Evolutionary conservation across 2,888 invertebrate genomes (phyloP).

Genomic region (Mythimna albipuncta): DNA sequence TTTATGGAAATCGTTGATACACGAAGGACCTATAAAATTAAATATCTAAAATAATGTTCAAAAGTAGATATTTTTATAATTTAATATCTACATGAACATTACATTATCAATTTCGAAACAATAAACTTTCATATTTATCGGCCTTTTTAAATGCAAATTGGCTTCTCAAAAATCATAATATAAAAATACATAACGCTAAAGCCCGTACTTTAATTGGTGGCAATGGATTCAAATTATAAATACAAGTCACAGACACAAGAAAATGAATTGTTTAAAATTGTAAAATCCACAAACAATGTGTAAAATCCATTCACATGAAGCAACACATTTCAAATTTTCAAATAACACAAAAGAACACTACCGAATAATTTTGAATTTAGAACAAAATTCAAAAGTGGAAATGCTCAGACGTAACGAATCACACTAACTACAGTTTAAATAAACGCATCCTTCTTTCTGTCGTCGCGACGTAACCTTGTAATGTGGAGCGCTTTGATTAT

Average conservation of each 20-base stretch:
- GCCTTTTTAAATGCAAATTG: too few relatives aligned
- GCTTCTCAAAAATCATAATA: too few relatives aligned
- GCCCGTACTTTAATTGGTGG: neutral
- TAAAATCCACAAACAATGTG: neutral
- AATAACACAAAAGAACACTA: conserved; percentile 11
- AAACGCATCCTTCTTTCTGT: conserved; percentile 67
- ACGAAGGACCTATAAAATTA: conserved; percentile 9
- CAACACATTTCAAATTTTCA: neutral
- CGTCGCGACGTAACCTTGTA: conserved; percentile 72
- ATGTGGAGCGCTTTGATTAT: conserved; percentile 59
- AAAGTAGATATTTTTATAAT: too few relatives aligned
- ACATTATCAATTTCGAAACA: too few relatives aligned
- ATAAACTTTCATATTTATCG: too few relatives aligned
- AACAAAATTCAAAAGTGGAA: conserved; percentile 65
- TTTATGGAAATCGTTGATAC: conserved; percentile 33
- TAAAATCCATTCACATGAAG: conserved; percentile 15
- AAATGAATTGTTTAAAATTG: neutral
- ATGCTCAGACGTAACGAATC: conserved; percentile 67
- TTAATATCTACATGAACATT: too few relatives aligned
- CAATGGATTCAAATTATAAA: neutral
- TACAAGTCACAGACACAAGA: neutral
- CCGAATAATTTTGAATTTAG: conserved; percentile 55
- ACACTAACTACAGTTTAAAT: conserved; percentile 71
- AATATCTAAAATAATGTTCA: neutral
- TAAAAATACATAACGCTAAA: too few relatives aligned